Conservation (phyloP, 2,113 vertebrate species). For the Lucifuga dentata region DNA sequence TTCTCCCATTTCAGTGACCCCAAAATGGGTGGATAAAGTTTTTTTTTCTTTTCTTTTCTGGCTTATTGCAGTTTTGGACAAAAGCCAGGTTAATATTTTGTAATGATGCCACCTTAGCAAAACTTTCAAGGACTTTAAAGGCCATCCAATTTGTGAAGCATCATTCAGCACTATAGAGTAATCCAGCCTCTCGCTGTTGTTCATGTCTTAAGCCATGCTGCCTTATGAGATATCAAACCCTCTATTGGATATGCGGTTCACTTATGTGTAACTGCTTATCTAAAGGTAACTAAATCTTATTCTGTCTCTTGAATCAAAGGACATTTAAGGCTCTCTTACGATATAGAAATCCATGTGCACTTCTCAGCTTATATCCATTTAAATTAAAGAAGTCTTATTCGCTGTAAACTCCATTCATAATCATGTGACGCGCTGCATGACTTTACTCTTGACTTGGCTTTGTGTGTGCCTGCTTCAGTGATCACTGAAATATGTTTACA, state of each 20-base stretch:
- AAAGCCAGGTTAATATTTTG: conserved; percentile 36
- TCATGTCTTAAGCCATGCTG: conserved; percentile 79
- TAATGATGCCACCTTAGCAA: conserved; percentile 31
- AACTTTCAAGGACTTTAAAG: conserved; percentile 16
- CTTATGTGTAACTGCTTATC: conserved; percentile 49
- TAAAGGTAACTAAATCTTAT: conserved; percentile 27
- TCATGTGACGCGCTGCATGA: conserved; percentile 75
- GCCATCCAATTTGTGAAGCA: conserved; percentile 31
- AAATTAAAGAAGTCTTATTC: conserved; percentile 24
- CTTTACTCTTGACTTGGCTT: conserved; percentile 68
- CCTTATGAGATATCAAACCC: conserved; percentile 73
- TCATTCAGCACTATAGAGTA: conserved; percentile 19
- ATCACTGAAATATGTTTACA: conserved; percentile 79
- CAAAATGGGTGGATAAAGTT: not conserved
- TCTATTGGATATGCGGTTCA: conserved; percentile 56
- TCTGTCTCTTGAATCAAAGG: conserved; percentile 34
- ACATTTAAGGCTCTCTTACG: conserved; percentile 13
- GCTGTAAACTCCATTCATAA: conserved; percentile 59
- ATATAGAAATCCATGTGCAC: conserved; percentile 14
- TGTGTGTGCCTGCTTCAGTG: conserved; percentile 76
- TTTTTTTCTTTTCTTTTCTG: conserved; percentile 2
- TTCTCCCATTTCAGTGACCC: conserved; percentile 32
- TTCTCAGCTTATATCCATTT: conserved; percentile 29
- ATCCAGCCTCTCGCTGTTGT: conserved; percentile 58
- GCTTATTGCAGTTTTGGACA: conserved; percentile 25